These are phyloP conservation scores for Ceyx erithaca DNA, from an alignment of 2,797 vertebrate genomes.

Conservation along the genomic window DNA sequence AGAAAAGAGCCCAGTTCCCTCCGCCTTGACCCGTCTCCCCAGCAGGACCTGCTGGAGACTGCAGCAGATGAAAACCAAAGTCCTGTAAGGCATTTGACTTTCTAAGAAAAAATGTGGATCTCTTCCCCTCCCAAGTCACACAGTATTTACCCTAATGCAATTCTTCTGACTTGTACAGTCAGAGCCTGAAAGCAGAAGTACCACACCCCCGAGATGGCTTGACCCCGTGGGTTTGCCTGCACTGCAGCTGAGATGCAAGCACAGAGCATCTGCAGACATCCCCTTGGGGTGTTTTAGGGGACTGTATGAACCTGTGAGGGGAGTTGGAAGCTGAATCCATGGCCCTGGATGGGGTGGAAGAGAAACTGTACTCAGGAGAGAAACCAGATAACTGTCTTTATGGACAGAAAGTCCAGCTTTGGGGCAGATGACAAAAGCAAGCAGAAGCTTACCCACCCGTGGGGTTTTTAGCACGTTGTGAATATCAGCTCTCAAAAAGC, in stretches of 20 bases:
- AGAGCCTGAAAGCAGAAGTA: background rate
- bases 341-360: background rate
- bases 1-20: background rate
- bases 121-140: background rate
- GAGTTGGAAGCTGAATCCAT: accelerated
- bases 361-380: accelerated
- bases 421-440: background rate
- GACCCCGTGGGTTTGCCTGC: background rate
- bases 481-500: background rate
- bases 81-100: background rate
- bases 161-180: background rate
- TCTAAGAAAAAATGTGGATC: background rate
- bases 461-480: accelerated
- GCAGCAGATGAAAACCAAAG: background rate
- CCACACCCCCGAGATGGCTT: background rate
- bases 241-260: background rate
- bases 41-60: background rate
- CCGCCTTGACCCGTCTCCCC: background rate
- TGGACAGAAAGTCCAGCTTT: background rate
- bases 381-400: background rate
- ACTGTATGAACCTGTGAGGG: background rate
- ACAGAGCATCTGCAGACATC: accelerated
- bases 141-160: background rate
- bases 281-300: background rate
- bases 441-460: accelerated